Conservation (phyloP, 1,140 invertebrate species). For the Aphaenogaster floridana region DNA sequence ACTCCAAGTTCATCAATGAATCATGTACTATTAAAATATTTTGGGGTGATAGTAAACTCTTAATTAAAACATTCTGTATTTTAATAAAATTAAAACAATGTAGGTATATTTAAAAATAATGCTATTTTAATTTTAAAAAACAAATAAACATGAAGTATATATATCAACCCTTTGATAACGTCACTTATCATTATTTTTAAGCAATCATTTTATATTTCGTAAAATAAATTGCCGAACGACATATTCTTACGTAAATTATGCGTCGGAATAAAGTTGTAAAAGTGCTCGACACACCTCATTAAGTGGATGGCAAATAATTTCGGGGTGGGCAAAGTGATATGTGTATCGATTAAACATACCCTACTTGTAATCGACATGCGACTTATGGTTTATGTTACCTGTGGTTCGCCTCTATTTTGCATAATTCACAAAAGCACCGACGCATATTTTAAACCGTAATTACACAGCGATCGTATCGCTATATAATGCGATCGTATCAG, state of each 20-base stretch:
- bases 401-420: constrained; percentile 16
- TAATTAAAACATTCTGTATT: background rate
- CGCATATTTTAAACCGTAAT: constrained; percentile 17
- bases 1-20: background rate
- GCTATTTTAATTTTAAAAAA: background rate
- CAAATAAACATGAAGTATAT: background rate
- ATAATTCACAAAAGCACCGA: constrained; percentile 55
- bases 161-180: background rate
- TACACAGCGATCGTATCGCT: background rate
- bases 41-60: background rate
- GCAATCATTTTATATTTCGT: background rate
- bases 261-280: constrained; percentile 17
- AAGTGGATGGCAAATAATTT: constrained; percentile 36
- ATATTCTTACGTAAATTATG: constrained; percentile 16
- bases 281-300: background rate
- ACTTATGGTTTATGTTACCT: constrained; percentile 18
- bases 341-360: constrained; percentile 11
- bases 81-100: constrained; percentile 3
- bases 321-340: background rate
- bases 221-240: background rate
- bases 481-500: background rate
- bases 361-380: constrained; percentile 6
- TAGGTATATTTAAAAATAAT: background rate
- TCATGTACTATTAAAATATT: background rate
- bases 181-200: background rate